A percentile compares a stretch with the other conserved stretches of the same genome.
Conservation (phyloP, 2,797 vertebrate genomes). For the Oceanodroma leucorhoa region DNA sequence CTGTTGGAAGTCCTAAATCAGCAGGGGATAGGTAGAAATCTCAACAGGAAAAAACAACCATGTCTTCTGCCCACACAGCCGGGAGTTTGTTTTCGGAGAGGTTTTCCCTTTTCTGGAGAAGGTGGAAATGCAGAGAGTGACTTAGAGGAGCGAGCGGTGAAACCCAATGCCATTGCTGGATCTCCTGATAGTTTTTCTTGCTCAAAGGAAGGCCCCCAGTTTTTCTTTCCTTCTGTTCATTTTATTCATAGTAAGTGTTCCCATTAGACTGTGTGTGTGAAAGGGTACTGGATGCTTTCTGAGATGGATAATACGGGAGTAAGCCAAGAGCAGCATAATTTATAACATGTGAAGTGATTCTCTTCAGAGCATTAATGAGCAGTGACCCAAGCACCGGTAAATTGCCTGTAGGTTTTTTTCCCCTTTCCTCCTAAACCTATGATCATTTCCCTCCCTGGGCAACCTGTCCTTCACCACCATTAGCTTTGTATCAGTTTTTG, state of each 20-base stretch:
- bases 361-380: conserved; percentile 7
- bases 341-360: neutral
- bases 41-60: neutral
- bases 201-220: neutral
- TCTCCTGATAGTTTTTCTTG: neutral
- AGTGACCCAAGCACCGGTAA: neutral
- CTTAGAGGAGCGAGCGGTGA: neutral
- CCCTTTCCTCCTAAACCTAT: neutral
- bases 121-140: neutral
- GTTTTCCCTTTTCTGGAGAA: neutral
- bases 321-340: neutral
- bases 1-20: neutral
- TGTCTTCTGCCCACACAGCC: neutral
- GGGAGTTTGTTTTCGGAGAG: neutral
- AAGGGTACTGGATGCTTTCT: neutral
- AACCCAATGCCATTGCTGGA: neutral
- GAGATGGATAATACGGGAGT: neutral
- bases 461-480: neutral
- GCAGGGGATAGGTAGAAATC: neutral
- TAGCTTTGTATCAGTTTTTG: neutral
- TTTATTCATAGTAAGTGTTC: neutral
- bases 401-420: neutral
- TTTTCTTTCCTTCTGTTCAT: neutral
- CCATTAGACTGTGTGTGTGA: neutral
- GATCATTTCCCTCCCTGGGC: conserved; percentile 9